A percentile compares a stretch with the other conserved stretches of the same genome.
phyloP scores from a whole-genome alignment of 2,888 invertebrate genomes.

The Leuctra nigra region DNA sequence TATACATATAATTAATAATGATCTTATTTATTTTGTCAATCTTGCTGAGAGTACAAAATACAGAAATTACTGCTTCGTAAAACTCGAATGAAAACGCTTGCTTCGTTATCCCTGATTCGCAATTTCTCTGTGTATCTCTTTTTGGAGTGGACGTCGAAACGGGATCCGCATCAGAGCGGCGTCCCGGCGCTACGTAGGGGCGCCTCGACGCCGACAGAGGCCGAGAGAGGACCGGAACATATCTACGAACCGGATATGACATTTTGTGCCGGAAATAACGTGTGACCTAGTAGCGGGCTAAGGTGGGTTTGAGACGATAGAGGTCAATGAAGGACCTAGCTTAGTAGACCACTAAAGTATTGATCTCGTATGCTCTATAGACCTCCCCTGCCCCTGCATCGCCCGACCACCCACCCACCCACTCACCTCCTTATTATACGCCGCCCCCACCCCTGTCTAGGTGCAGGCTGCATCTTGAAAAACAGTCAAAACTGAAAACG shows the following conservation, averaged over 20 bases:
- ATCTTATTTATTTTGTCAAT: too few relatives aligned
- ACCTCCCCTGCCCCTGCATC: conserved; percentile 16
- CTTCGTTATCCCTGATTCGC: too few relatives aligned
- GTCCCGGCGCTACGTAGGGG: too few relatives aligned
- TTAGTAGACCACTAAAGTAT: conserved; percentile 25
- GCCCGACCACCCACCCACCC: not conserved
- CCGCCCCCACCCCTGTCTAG: not conserved
- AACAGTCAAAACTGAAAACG: too few relatives aligned
- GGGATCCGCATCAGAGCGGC: too few relatives aligned
- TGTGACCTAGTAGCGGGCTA: too few relatives aligned
- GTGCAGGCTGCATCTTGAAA: conserved; percentile 11
- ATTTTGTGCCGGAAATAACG: conserved; percentile 11
- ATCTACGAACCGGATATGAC: conserved; percentile 15
- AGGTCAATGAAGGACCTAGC: conserved; percentile 27
- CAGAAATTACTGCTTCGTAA: too few relatives aligned
- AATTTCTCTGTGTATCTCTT: too few relatives aligned
- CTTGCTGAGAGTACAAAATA: not conserved
- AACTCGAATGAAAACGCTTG: too few relatives aligned
- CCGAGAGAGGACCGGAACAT: too few relatives aligned
- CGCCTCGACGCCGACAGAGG: not conserved
- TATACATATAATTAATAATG: too few relatives aligned
- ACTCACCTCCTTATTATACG: not conserved
- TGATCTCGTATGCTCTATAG: conserved; percentile 21
- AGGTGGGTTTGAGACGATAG: conserved; percentile 17
- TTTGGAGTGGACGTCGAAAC: too few relatives aligned